Base-by-base conservation (phyloP, 2,113 vertebrate species). In the Oriolus oriolus region DNA sequence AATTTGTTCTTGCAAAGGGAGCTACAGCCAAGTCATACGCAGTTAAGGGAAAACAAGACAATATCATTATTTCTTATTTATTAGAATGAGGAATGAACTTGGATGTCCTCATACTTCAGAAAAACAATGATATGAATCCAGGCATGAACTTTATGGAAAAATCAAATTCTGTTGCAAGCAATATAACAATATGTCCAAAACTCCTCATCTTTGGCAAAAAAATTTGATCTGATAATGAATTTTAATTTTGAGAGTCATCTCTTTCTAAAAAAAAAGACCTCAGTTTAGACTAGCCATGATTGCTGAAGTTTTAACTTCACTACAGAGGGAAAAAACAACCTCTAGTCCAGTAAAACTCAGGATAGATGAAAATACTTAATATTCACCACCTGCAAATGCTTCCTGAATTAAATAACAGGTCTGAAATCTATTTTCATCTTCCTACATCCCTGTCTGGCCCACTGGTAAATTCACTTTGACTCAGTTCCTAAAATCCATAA, bases 321-420 rank as follows among this genome's bases (percentile, higher is more conserved):
- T 74, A 23, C 16, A 81, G 37, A 86, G 49, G 5, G 45, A 92
- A 95, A 90, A 90, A 63, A 12, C 44, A 93, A 95, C 84, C 26
- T 86, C 28, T 83, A 59, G 35, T 19, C 39, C 42, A 70, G 61
- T 73, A 92, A 94, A 68, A 73, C 30, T 69, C n/a, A 64, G 20
- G 56, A 24, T 61, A 91, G 56, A 80, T 61, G 26, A 69, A 54
- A 60, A 56, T 93, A 49, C 78, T 91, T 91, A 84, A 54, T 85
- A 90, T 83, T 59, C 33, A 63, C 24, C 56, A 84, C 86, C 52
- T 41, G 64, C 44, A 92, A 70, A 61, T 80, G 26, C 52, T 89
- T 91, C 77, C 56, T 94, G 74, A 92, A 89, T 84, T 87, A 92
- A 93, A 84, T 87, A 90, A 65, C 65, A 84, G 37, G 45, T 75